These are phyloP conservation scores for Hippocampus kuda DNA, from an alignment of 2,797 vertebrate species.

Conservation along the genomic window DNA sequence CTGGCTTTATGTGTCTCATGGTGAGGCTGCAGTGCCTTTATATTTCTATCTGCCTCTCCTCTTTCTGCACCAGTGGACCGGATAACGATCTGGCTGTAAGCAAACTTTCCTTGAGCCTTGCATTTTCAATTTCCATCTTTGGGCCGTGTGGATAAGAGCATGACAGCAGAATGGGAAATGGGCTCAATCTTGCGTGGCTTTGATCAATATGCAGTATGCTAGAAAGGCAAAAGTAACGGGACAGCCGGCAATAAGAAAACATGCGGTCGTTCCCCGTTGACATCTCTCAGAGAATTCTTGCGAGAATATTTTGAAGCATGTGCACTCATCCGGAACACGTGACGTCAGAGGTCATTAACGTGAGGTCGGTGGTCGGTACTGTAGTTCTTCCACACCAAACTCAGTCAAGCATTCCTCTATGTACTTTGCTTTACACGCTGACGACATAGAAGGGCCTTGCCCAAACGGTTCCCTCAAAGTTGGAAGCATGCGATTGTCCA, in stretches of 20 bases:
- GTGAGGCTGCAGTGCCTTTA: slow-evolving; percentile 25
- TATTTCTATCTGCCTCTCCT: slow-evolving; percentile 32
- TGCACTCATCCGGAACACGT: neutral
- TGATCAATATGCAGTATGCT: slow-evolving; percentile 1
- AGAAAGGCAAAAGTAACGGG: neutral
- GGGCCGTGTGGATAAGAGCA: slow-evolving; percentile 43
- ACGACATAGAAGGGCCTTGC: no score
- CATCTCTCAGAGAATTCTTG: neutral
- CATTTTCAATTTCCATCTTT: slow-evolving; percentile 43
- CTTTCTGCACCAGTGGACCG: slow-evolving; percentile 28
- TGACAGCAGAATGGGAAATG: slow-evolving; percentile 19
- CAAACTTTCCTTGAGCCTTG: slow-evolving; percentile 49
- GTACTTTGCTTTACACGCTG: no score
- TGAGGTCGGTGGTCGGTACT: no score
- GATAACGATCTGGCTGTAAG: slow-evolving; percentile 59
- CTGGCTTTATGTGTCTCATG: slow-evolving; percentile 29
- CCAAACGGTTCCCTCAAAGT: no score
- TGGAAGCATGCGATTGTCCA: neutral
- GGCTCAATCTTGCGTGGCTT: slow-evolving; percentile 33
- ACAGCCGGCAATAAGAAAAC: neutral
- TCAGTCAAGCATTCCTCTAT: neutral
- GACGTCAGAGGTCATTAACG: no score
- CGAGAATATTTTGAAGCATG: neutral
- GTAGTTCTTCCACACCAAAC: no score
- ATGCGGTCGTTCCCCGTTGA: neutral